Conservation (phyloP, 1,140 invertebrate species). For the Brachionus angularis region DNA sequence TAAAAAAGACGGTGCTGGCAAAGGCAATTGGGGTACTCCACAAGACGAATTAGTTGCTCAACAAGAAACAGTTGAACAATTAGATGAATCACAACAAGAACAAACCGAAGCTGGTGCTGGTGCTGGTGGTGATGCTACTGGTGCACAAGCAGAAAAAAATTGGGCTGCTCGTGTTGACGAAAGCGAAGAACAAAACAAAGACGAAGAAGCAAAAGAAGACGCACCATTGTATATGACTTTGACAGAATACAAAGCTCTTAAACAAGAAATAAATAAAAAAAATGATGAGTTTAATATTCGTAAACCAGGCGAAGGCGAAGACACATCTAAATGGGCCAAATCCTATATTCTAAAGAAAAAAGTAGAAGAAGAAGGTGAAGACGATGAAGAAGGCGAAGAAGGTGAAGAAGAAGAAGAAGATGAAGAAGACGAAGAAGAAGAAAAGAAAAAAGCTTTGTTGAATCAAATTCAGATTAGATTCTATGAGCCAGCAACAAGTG, state of each 20-base stretch:
- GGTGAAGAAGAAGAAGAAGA: conserved; percentile 16
- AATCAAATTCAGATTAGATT: conserved; percentile 38
- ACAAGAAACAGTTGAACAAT: conserved; percentile 9
- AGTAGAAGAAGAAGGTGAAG: conserved; percentile 30
- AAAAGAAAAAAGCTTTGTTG: conserved; percentile 12
- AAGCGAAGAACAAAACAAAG: conserved; percentile 4
- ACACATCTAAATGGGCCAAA: conserved; percentile 25
- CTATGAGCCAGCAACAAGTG: conserved; percentile 18
- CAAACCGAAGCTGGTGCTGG: not conserved
- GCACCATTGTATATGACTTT: not conserved
- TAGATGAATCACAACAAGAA: no score
- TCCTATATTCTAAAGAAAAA: conserved; percentile 28
- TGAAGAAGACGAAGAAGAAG: conserved; percentile 27
- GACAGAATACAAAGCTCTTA: conserved; percentile 26
- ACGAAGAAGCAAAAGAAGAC: conserved; percentile 30
- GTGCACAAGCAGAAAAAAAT: no score
- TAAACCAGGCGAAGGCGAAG: conserved; percentile 40
- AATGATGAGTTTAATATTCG: conserved; percentile 28
- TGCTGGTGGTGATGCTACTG: no score
- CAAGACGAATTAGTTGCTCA: conserved; percentile 29
- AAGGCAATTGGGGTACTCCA: conserved; percentile 43
- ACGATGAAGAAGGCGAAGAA: conserved; percentile 27
- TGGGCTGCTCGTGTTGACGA: conserved; percentile 40
- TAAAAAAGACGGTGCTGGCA: conserved; percentile 40
- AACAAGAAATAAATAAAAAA: not conserved